Conservation (phyloP, 2,113 vertebrate genomes). For the Corydoras maculifer region DNA sequence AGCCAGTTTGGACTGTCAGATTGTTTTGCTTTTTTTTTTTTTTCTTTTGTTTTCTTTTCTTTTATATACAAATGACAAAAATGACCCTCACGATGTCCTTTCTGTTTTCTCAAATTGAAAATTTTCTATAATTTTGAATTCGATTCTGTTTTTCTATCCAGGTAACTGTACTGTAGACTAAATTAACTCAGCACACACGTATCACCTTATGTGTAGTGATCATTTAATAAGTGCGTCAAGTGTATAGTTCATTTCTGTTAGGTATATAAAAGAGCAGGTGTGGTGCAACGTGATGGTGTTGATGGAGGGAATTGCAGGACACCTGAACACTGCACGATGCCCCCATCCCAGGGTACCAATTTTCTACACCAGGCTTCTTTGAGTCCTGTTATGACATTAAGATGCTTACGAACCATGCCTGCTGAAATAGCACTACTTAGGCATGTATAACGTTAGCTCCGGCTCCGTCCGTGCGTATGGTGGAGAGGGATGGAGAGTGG, state of each 20-base stretch:
- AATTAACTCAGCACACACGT: conserved; percentile 84
- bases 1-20: conserved; percentile 36
- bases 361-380: conserved; percentile 6
- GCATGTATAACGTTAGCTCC: too few species aligned
- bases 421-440: too few species aligned
- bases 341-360: conserved; percentile 10
- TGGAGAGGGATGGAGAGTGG: too few species aligned
- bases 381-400: not conserved
- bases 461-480: too few species aligned
- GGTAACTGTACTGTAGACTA: conserved; percentile 90
- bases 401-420: too few species aligned
- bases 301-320: conserved; percentile 46
- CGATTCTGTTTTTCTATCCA: conserved; percentile 67
- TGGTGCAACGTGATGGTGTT: conserved; percentile 42
- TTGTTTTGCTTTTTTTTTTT: conserved; percentile 34
- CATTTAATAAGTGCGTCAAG: conserved; percentile 79
- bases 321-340: conserved; percentile 34
- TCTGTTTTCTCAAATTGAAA: conserved; percentile 20
- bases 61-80: not conserved
- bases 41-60: conserved; percentile 27
- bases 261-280: conserved; percentile 53
- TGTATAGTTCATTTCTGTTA: conserved; percentile 69
- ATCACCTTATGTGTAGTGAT: conserved; percentile 87
- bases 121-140: conserved; percentile 30
- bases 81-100: conserved; percentile 26